Conservation (phyloP, 2,113 vertebrate genomes). For the Himantopus leucocephalus region DNA sequence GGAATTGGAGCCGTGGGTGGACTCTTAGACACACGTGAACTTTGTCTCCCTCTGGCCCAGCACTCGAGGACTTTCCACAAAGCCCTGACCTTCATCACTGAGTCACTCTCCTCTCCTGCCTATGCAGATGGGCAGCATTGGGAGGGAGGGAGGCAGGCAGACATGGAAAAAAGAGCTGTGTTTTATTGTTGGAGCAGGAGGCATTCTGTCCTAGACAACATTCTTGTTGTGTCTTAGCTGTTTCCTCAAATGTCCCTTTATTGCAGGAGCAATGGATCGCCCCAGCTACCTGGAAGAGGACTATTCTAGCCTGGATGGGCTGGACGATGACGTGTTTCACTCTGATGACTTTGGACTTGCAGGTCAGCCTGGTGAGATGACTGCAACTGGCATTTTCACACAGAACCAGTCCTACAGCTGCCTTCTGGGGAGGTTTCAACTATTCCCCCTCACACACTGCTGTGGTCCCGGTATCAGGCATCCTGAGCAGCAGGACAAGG, state of each 20-base stretch:
- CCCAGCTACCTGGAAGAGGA: conserved; percentile 76
- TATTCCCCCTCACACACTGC: conserved; percentile 82
- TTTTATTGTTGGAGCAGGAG: neutral
- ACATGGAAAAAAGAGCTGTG: neutral
- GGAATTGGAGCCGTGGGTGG: neutral
- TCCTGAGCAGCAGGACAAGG: conserved; percentile 81
- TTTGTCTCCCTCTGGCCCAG: neutral
- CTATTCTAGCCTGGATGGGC: conserved; percentile 73
- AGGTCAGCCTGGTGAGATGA: conserved; percentile 76
- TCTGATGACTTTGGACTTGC: conserved; percentile 78
- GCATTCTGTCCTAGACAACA: neutral
- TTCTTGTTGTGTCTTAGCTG: conserved; percentile 20
- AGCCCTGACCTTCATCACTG: neutral
- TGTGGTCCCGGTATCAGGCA: conserved; percentile 79
- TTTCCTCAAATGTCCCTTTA: conserved; percentile 41
- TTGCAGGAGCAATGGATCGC: conserved; percentile 80
- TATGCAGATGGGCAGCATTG: neutral
- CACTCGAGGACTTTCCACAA: neutral
- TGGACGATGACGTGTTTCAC: conserved; percentile 85
- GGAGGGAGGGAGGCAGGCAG: neutral
- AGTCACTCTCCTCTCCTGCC: neutral
- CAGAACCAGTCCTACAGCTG: conserved; percentile 79
- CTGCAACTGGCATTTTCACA: conserved; percentile 76
- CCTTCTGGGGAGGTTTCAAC: conserved; percentile 77
- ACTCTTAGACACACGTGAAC: neutral